phyloP scores from a whole-genome alignment of 2,797 vertebrate species.

The Masticophis lateralis region DNA sequence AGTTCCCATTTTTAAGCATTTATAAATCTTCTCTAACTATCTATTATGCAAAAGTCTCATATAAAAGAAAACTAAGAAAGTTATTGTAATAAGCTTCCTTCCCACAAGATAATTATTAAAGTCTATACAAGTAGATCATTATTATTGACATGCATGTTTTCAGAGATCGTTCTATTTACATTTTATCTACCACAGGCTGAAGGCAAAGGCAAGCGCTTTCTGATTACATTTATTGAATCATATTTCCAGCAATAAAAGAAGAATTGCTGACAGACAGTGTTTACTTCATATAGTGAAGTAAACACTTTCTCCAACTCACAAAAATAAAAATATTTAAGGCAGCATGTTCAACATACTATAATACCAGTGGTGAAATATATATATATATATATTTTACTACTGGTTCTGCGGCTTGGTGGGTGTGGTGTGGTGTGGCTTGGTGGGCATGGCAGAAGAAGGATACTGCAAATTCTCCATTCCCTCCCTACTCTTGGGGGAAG shows the following conservation, averaged over 20 bases:
- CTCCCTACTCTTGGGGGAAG: no score
- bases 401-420: no score
- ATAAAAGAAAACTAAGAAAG: slow-evolving; percentile 6
- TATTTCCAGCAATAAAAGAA: background rate
- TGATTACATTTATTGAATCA: background rate
- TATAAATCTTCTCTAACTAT: background rate
- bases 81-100: background rate
- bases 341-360: background rate
- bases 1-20: background rate
- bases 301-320: slow-evolving; percentile 18
- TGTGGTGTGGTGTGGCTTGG: no score
- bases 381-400: no score
- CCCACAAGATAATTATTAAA: background rate
- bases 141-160: background rate
- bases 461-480: no score
- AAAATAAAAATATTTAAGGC: background rate
- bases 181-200: background rate
- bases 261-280: slow-evolving; percentile 7
- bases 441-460: no score
- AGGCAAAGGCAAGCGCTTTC: background rate
- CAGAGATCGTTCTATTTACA: slow-evolving; percentile 14
- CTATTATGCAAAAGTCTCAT: background rate
- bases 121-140: background rate
- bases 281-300: slow-evolving; percentile 16
- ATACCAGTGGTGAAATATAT: no score